These are phyloP conservation scores for Sphaerophoria taeniata DNA, from an alignment of 2,888 invertebrate genomes.

Conservation along the genomic window DNA sequence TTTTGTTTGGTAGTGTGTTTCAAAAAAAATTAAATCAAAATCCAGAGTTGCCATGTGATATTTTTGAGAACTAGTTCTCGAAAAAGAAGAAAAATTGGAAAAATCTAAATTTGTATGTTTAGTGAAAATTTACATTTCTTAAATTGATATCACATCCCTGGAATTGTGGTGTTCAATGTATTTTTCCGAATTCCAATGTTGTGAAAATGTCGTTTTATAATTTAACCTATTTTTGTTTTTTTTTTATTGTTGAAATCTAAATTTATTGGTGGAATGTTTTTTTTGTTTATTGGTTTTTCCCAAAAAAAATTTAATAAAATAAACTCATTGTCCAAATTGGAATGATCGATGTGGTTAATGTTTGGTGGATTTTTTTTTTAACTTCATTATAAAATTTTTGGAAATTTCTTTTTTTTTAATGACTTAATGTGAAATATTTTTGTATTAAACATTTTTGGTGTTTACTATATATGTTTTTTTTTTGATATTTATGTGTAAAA, in stretches of 20 bases:
- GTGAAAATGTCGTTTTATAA: conserved; percentile 63
- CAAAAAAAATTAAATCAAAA: conserved; percentile 3
- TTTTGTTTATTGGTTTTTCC: not conserved
- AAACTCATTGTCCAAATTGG: conserved; percentile 29
- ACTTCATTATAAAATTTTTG: conserved; percentile 25
- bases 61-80: conserved; percentile 1
- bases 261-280: conserved; percentile 37
- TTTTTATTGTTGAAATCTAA: conserved; percentile 22
- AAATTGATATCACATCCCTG: conserved; percentile 61
- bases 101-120: not conserved
- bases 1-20: conserved; percentile 50
- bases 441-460: not conserved
- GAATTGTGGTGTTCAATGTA: conserved; percentile 56
- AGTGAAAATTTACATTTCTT: not conserved
- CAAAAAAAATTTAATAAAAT: conserved; percentile 22
- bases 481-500: not conserved
- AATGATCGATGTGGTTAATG: conserved; percentile 57
- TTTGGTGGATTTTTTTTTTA: conserved; percentile 38
- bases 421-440: conserved; percentile 21
- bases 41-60: conserved; percentile 66
- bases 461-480: not conserved
- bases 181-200: conserved; percentile 56
- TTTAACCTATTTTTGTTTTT: not conserved
- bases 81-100: conserved; percentile 5
- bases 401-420: conserved; percentile 13